Base-by-base conservation (phyloP, 2,888 invertebrate species). In the Lacanobia oleracea region DNA sequence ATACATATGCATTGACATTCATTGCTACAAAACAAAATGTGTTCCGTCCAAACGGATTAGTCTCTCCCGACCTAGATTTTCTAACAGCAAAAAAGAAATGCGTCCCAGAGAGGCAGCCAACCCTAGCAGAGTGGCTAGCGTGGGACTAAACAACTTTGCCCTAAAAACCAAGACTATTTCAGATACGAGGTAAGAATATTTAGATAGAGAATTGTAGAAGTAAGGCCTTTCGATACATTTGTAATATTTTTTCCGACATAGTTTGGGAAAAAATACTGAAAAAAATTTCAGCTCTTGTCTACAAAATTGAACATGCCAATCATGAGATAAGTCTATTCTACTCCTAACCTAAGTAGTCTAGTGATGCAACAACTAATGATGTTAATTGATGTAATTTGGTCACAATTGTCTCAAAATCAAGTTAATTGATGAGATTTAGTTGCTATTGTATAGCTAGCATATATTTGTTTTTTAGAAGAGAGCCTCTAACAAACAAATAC, bases 11-110 rank as follows among this genome's bases (percentile, higher is more conserved):
- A 1, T 27, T n/a, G 10, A 37, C 7, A 50, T 61, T 57, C 7
- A 75, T 48, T 62, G 8, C 16, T 18, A 51, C 50, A 51, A 3
- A 45, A 62, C 21, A 62, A 69, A 62, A 76, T 62, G 10, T 51
- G 12, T 62, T 40, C 23, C 45, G n/a, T 27, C 40, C 51, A 48
- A 40, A 59, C 45, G 75, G 59, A 48, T 65, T 61, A 72, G 8
- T 50, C 12, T 45, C 12, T 7, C 43, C 48, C 71, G 77, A 72
- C 78, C 72, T 61, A 77, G 65, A 76, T 77, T 62, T 70, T 56
- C 48, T 21, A 50, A 43, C 37, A 56, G 51, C 27, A 54, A 72
- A 77, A 77, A 72, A 77, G 59, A 27, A 65, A 62, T 23, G 45
- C 54, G 77, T 33, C 65, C 54, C 72, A 1, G 54, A 21, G 60